Percentiles rank a stretch among this genome's conserved stretches.
These are phyloP conservation scores for Leistus spinibarbis DNA, from an alignment of 2,888 invertebrate species.

Conservation along the genomic window DNA sequence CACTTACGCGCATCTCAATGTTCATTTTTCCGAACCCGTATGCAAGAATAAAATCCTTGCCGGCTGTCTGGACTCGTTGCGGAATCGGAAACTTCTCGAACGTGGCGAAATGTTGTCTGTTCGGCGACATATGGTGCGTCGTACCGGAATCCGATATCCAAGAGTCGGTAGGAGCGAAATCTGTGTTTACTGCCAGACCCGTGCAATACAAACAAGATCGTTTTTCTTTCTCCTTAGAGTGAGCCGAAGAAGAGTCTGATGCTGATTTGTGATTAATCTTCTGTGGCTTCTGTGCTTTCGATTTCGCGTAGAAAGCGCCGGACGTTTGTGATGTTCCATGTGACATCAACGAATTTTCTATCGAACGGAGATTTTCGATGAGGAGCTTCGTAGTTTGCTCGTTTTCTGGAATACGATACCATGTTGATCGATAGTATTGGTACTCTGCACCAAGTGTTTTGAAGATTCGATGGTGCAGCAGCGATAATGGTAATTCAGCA, in stretches of 20 bases:
- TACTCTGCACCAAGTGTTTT: slow-evolving; percentile 42
- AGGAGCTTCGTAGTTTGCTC: slow-evolving; percentile 43
- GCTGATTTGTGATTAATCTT: neutral
- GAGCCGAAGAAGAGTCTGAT: neutral
- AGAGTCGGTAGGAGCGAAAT: slow-evolving; percentile 37
- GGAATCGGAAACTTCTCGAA: slow-evolving; percentile 37
- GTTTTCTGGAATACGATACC: slow-evolving; percentile 40
- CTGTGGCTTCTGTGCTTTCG: neutral
- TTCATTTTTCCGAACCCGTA: slow-evolving; percentile 32
- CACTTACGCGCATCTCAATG: slow-evolving; percentile 20
- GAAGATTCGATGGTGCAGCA: slow-evolving; percentile 44
- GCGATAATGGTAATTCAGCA: slow-evolving; percentile 40
- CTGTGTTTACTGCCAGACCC: slow-evolving; percentile 21
- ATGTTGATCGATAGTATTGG: slow-evolving; percentile 42
- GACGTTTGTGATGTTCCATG: slow-evolving; percentile 23
- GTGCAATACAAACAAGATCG: neutral
- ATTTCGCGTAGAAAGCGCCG: slow-evolving; percentile 13
- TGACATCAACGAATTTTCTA: slow-evolving; percentile 40
- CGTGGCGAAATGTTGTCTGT: too few relatives aligned
- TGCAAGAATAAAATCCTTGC: slow-evolving; percentile 35
- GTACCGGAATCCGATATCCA: slow-evolving; percentile 43
- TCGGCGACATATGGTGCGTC: slow-evolving; percentile 39
- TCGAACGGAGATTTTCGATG: slow-evolving; percentile 41
- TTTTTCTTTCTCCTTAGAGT: too few relatives aligned
- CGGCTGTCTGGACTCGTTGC: slow-evolving; percentile 39